Evolutionary conservation across 2,797 vertebrate genomes (phyloP), one percentile per base, ranked within the genome.

Genomic region (Oryzias sinensis): DNA sequence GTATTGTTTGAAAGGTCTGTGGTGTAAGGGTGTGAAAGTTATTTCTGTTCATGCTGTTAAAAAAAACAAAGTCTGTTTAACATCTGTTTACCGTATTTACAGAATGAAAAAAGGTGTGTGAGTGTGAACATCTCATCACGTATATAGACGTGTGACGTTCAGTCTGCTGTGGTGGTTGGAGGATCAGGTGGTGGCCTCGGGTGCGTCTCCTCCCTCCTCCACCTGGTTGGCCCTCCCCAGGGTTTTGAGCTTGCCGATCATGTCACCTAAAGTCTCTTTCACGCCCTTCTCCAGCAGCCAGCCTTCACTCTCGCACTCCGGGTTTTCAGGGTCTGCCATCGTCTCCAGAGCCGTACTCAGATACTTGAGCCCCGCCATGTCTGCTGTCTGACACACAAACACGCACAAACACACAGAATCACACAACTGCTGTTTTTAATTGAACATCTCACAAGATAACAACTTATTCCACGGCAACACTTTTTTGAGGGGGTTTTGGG

Each of bases 241-340:
- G 25, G 81, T 89, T 83, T 95, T 96, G 65, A 97, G 27, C 55
- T 86, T 92, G 72, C 89, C 70, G 54, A 95, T 68, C 2, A 91
- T 47, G 0, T 92, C 91, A 17, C 83, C 83, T 15, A 96, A 76
- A 6, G 95, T 98, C 77, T 98, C 96, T 20, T 94, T 93, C 65
- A 98, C 77, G 0, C 93, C 93, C 74, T 94, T 95, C 81, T 97
- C 94, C 76, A 99, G 89, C 48, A 99, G 77, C 94, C 94, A 98
- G 42, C 96, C 97, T 72, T 98, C 94, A 0, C 95, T 97, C 70
- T 96, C 95, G 0, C 95, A 92, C 41, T 98, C 96, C 0, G 95
- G 93, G 62, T 97, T 96, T 69, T 97, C 97, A 0, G 94, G 93
- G 74, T 97, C 94, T 5, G 89, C 1, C 62, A 96, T 87, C 3